Percentiles rank a stretch among this genome's conserved stretches.
phyloP scores from a whole-genome alignment of 2,888 invertebrate genomes.

The Xanthorhoe designata region DNA sequence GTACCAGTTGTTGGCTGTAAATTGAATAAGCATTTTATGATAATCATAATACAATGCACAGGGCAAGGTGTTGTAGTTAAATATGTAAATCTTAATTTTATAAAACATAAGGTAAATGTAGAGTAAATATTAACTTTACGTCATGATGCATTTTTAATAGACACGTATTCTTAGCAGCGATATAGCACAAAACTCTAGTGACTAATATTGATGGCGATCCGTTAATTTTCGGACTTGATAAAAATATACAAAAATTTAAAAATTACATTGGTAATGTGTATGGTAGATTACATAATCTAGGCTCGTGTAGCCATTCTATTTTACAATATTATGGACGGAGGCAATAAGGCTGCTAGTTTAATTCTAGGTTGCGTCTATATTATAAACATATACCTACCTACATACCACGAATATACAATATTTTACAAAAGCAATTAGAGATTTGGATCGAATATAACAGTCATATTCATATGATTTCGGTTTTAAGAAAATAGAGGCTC shows the following conservation, averaged over 20 bases:
- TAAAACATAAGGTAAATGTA: not conserved
- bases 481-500: not conserved
- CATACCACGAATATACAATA: conserved; percentile 16
- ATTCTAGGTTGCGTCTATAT: conserved; percentile 38
- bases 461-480: not conserved
- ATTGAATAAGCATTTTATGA: not conserved
- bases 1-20: not conserved
- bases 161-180: conserved; percentile 58
- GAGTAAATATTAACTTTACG: not conserved
- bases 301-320: conserved; percentile 33
- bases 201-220: conserved; percentile 76
- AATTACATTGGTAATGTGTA: conserved; percentile 20
- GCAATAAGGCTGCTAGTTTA: conserved; percentile 65
- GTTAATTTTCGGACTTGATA: conserved; percentile 27
- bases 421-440: not conserved
- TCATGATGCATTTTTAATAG: conserved; percentile 6
- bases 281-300: conserved; percentile 23
- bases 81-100: too few species aligned
- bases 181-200: conserved; percentile 66
- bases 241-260: conserved; percentile 25
- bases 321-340: conserved; percentile 64
- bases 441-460: not conserved
- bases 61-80: not conserved
- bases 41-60: not conserved
- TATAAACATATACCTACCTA: conserved; percentile 20